Evolutionary conservation across 2,797 vertebrate species (phyloP).

Genomic region (Argya squamiceps): DNA sequence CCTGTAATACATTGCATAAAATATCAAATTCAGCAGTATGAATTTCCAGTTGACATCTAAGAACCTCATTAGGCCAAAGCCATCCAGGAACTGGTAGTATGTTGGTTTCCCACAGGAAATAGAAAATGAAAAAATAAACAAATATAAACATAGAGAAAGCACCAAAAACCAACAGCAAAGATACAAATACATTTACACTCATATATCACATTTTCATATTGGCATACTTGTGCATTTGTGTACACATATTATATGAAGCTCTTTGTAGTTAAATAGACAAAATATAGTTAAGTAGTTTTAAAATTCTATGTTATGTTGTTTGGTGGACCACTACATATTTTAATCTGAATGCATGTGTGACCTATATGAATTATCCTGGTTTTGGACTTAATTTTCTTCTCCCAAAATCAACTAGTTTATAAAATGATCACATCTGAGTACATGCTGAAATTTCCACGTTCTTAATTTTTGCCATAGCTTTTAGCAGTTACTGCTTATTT

Average conservation of each 20-base stretch:
- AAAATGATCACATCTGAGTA: not conserved
- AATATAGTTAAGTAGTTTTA: not conserved
- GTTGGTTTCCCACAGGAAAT: not conserved
- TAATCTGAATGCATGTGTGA: not conserved
- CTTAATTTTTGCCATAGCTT: not conserved
- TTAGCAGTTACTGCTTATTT: not conserved
- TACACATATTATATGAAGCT: not conserved
- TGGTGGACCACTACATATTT: not conserved
- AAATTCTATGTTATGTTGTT: not conserved
- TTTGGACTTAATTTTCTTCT: not conserved
- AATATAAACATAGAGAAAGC: not conserved
- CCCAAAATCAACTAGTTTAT: not conserved
- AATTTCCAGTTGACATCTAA: conserved; percentile 25
- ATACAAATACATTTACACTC: not conserved
- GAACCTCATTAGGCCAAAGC: not conserved
- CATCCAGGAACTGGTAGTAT: not conserved
- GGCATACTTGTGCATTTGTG: not conserved
- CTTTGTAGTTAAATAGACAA: not conserved
- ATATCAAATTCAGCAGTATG: not conserved
- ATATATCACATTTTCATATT: not conserved
- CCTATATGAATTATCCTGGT: not conserved
- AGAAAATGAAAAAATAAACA: not conserved
- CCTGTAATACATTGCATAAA: not conserved
- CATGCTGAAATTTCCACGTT: not conserved
- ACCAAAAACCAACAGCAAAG: not conserved